Conservation (phyloP, 2,113 vertebrate genomes). For the Callipepla californica region DNA sequence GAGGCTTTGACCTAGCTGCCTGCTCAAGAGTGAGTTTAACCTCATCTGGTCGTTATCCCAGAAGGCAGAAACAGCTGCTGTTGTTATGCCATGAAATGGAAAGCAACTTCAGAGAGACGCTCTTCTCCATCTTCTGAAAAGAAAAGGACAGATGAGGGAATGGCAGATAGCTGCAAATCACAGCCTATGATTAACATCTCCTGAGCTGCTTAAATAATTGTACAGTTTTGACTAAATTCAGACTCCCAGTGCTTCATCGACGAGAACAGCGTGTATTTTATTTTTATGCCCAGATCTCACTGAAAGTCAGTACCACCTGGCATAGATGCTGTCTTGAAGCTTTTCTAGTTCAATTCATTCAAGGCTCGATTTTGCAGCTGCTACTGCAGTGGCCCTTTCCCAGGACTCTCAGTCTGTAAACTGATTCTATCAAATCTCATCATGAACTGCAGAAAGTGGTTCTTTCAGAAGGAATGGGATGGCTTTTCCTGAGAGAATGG, state of each 20-base stretch:
- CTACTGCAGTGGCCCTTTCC: not conserved
- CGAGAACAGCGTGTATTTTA: conserved; percentile 30
- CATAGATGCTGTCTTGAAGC: not conserved
- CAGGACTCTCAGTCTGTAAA: not conserved
- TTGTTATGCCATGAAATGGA: not conserved
- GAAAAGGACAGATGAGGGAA: not conserved
- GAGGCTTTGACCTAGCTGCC: not conserved
- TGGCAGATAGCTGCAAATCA: conserved; percentile 3
- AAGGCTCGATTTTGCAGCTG: not conserved
- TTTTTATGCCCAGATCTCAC: conserved; percentile 6
- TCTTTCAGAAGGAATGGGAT: not conserved
- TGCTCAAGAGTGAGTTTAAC: not conserved
- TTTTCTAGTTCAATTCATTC: not conserved
- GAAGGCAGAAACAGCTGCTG: conserved; percentile 21
- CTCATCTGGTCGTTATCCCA: not conserved
- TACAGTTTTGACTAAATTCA: not conserved
- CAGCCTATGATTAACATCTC: conserved; percentile 27
- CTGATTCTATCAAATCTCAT: not conserved
- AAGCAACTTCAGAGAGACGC: not conserved
- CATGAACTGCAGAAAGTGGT: not conserved
- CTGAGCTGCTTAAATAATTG: not conserved
- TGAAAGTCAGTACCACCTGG: conserved; percentile 38
- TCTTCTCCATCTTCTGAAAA: conserved; percentile 9
- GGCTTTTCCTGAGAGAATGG: not conserved
- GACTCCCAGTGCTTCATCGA: not conserved